phyloP scores from a whole-genome alignment of 2,888 invertebrate genomes.

The Diloba caeruleocephala region DNA sequence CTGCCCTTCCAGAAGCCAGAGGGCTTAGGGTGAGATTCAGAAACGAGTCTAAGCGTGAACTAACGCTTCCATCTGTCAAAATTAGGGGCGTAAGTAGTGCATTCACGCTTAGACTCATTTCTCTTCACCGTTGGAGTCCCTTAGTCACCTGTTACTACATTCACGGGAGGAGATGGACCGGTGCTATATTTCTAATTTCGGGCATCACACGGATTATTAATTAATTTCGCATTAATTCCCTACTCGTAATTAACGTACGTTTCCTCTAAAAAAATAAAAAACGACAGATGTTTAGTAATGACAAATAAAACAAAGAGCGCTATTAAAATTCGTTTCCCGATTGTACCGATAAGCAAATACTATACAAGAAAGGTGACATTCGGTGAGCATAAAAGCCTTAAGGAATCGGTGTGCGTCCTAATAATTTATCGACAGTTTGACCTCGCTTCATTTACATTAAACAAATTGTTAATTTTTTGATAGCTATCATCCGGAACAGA shows the following conservation, averaged over 20 bases:
- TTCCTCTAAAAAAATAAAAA: slow-evolving; percentile 33
- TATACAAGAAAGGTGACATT: slow-evolving; percentile 85
- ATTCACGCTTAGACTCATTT: too few relatives aligned
- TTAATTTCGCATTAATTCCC: too few relatives aligned
- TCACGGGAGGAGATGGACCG: too few relatives aligned
- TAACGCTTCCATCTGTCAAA: too few relatives aligned
- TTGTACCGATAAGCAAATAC: slow-evolving; percentile 80
- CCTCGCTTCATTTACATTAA: slow-evolving; percentile 88
- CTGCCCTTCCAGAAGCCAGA: too few relatives aligned
- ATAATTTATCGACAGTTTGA: slow-evolving; percentile 86
- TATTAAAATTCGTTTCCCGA: slow-evolving; percentile 76
- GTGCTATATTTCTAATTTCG: too few relatives aligned
- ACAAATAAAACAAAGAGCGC: slow-evolving; percentile 65
- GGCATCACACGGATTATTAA: too few relatives aligned
- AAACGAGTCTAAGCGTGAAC: too few relatives aligned
- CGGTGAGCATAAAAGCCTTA: slow-evolving; percentile 81
- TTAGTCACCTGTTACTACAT: too few relatives aligned
- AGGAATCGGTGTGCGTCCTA: slow-evolving; percentile 79
- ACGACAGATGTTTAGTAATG: slow-evolving; percentile 71
- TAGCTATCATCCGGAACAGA: slow-evolving; percentile 88
- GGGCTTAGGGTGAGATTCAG: too few relatives aligned
- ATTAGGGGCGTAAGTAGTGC: too few relatives aligned
- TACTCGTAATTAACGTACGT: slow-evolving; percentile 1
- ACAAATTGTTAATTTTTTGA: slow-evolving; percentile 89
- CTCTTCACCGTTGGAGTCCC: too few relatives aligned